Conservation (phyloP, 2,113 vertebrate genomes). For the Athene cunicularia region DNA sequence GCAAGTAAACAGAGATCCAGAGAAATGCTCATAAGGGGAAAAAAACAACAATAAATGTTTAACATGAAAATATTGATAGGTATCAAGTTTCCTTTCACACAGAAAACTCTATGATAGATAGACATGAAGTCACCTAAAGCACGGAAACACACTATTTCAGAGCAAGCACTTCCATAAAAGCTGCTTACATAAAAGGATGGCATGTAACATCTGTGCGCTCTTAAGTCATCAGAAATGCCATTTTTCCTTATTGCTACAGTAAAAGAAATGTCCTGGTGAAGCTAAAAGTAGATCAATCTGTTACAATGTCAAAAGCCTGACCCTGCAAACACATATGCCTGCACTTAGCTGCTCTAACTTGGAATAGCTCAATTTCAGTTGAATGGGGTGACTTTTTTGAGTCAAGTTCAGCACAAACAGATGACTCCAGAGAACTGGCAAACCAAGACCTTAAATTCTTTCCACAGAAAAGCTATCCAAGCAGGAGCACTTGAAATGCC, state of each 20-base stretch:
- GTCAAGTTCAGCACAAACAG: slow-evolving; percentile 8
- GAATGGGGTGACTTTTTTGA: background rate
- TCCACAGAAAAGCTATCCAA: slow-evolving; percentile 14
- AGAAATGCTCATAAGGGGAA: background rate
- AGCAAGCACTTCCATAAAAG: background rate
- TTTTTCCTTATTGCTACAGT: background rate
- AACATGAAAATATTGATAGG: background rate
- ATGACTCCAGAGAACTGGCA: background rate
- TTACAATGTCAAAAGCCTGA: background rate
- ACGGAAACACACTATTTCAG: background rate
- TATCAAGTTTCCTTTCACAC: background rate
- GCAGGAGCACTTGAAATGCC: background rate
- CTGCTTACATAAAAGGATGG: background rate
- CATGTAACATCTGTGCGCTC: background rate
- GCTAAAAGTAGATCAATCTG: background rate
- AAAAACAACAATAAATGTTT: background rate
- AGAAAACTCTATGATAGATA: background rate
- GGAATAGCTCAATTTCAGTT: background rate
- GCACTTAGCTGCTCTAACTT: background rate
- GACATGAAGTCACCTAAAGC: background rate
- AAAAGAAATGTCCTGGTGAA: background rate
- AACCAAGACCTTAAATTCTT: slow-evolving; percentile 12
- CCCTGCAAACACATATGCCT: background rate
- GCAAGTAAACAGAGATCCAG: background rate
- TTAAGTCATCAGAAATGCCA: background rate